Conservation (phyloP, 2,888 invertebrate species). For the Lissocephala sabroskyi region DNA sequence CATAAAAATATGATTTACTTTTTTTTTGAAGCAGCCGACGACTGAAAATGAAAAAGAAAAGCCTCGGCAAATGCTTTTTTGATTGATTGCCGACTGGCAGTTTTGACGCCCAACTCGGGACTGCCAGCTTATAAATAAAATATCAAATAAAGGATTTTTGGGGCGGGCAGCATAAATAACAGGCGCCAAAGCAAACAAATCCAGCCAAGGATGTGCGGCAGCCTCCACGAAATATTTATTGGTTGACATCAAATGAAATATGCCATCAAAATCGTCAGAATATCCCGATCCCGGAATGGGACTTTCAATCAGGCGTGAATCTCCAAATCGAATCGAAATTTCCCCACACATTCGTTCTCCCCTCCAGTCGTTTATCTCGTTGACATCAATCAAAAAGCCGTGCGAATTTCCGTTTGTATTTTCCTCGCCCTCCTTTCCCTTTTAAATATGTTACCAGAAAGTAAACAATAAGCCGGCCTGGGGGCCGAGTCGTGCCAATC, state of each 20-base stretch:
- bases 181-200: constrained; percentile 14
- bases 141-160: constrained; percentile 25
- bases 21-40: not conserved
- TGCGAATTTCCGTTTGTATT: constrained; percentile 27
- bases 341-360: too few relatives aligned
- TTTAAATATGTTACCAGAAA: constrained; percentile 29
- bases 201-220: not conserved
- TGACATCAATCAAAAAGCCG: constrained; percentile 56
- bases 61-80: constrained; percentile 39
- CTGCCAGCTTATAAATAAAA: constrained; percentile 54
- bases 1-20: constrained; percentile 1
- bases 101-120: constrained; percentile 50
- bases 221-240: constrained; percentile 43
- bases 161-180: constrained; percentile 3
- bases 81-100: constrained; percentile 62
- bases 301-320: constrained; percentile 44
- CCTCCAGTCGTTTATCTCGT: constrained; percentile 28
- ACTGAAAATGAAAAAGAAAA: constrained; percentile 4
- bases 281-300: constrained; percentile 38
- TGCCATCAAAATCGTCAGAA: constrained; percentile 55
- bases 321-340: too few relatives aligned
- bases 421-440: constrained; percentile 9
- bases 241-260: constrained; percentile 56
- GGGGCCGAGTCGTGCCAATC: too few relatives aligned
- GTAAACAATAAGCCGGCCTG: constrained; percentile 23